Conservation (phyloP, 2,113 vertebrate genomes). For the Cephalopterus ornatus region DNA sequence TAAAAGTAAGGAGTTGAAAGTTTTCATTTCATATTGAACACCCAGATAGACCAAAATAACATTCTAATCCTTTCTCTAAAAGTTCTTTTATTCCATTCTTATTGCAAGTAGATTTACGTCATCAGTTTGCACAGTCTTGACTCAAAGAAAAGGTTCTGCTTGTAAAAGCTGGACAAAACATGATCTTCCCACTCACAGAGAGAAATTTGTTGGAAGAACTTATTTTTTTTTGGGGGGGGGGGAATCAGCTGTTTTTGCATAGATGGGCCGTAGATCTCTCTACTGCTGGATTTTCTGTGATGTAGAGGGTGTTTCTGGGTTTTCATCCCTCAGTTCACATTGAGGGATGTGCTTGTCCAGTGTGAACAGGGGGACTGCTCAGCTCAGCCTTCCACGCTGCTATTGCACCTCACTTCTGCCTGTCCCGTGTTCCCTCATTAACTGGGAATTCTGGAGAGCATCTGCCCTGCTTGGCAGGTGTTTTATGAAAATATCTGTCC, state of each 20-base stretch:
- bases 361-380: not conserved
- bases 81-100: not conserved
- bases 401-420: not conserved
- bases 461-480: constrained; percentile 11
- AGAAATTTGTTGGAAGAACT: not conserved
- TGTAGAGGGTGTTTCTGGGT: not conserved
- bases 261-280: not conserved
- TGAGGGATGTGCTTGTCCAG: not conserved
- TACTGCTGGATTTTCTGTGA: not conserved
- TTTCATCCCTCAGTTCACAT: not conserved
- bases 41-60: not conserved
- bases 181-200: not conserved
- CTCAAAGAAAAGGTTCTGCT: not conserved
- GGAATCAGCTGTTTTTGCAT: not conserved
- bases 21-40: not conserved
- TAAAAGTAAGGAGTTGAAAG: not conserved
- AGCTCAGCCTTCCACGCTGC: not conserved
- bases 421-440: not conserved
- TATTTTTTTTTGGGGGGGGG: fast-evolving
- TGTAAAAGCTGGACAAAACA: not conserved
- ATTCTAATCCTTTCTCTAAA: not conserved
- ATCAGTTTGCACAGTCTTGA: not conserved
- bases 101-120: not conserved
- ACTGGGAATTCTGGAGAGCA: not conserved
- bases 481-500: constrained; percentile 26